These are phyloP conservation scores for Masnerella sp. DNA, from an alignment of 2,888 invertebrate species.

Conservation along the genomic window DNA sequence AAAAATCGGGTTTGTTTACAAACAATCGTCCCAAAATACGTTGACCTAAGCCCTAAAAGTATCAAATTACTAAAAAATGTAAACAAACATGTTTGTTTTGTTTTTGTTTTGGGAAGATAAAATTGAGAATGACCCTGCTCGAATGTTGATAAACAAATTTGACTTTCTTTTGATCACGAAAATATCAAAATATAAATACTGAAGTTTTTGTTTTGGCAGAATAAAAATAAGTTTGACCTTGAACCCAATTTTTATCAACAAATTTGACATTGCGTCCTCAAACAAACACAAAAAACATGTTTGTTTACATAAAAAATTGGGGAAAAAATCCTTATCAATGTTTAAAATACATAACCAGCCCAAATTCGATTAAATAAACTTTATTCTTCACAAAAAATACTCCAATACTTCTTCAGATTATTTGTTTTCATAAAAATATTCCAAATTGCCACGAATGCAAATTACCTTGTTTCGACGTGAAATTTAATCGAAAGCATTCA, in stretches of 20 bases:
- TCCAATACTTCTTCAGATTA: conserved; percentile 4
- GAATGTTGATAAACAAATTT: not conserved
- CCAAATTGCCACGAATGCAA: conserved; percentile 11
- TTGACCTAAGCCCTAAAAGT: no score
- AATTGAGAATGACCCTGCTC: no score
- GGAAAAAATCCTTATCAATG: no score
- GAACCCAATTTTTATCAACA: not conserved
- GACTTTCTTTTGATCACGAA: no score
- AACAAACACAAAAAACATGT: not conserved
- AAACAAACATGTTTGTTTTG: no score
- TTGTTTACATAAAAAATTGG: not conserved
- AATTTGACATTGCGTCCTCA: no score
- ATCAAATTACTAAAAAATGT: no score
- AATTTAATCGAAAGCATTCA: conserved; percentile 35
- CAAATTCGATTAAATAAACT: no score
- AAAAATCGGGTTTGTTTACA: no score
- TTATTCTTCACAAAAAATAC: no score
- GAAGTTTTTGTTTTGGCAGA: conserved; percentile 1
- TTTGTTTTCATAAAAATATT: conserved; percentile 23
- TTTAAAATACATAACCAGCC: not conserved
- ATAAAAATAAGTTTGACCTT: not conserved
- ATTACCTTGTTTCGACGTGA: conserved; percentile 34
- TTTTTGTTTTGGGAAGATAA: not conserved
- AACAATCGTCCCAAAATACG: no score
- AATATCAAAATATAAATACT: no score